A percentile compares a stretch with the other conserved stretches of the same genome.
Evolutionary conservation across 2,888 invertebrate species (phyloP).

Genomic region (Andrena camellia): DNA sequence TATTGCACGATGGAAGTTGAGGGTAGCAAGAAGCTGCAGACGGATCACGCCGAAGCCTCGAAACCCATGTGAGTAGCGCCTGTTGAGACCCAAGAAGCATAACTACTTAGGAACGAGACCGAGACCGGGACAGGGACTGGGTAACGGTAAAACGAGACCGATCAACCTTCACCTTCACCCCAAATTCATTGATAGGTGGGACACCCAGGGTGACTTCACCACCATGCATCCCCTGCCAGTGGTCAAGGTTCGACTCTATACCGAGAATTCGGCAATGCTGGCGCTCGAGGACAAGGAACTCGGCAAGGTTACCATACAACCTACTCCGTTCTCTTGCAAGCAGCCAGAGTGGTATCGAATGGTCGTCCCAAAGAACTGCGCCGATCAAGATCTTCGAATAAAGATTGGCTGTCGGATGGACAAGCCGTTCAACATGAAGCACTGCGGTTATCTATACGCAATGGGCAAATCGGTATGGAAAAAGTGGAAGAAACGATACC

Average conservation of each 20-base stretch:
- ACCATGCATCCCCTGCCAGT: conserved; percentile 98
- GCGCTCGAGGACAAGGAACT: conserved; percentile 99
- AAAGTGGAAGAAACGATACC: conserved; percentile 99
- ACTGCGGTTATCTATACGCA: conserved; percentile 98
- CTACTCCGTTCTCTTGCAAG: conserved; percentile 95
- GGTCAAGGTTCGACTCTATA: conserved; percentile 98
- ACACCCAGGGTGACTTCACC: conserved; percentile 99
- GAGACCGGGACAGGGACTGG: too few species aligned
- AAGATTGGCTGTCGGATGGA: conserved; percentile 99
- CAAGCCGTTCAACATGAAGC: conserved; percentile 99
- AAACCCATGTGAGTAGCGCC: conserved; percentile 93
- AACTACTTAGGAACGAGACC: too few species aligned
- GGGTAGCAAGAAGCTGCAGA: conserved; percentile 99
- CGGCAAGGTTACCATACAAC: conserved; percentile 95
- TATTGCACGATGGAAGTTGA: conserved; percentile 99
- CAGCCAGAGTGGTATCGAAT: conserved; percentile 99
- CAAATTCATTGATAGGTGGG: conserved; percentile 91
- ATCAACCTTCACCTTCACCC: conserved; percentile 7
- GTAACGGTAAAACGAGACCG: not conserved
- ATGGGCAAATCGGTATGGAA: conserved; percentile 99
- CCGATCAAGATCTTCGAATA: conserved; percentile 98
- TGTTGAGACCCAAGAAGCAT: not conserved
- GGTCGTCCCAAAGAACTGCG: conserved; percentile 96
- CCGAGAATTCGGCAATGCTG: conserved; percentile 98
- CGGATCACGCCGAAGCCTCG: conserved; percentile 99